A percentile compares a stretch with the other conserved stretches of the same genome.
phyloP scores from a whole-genome alignment of 2,888 invertebrate genomes.

The Athalia rosae region DNA sequence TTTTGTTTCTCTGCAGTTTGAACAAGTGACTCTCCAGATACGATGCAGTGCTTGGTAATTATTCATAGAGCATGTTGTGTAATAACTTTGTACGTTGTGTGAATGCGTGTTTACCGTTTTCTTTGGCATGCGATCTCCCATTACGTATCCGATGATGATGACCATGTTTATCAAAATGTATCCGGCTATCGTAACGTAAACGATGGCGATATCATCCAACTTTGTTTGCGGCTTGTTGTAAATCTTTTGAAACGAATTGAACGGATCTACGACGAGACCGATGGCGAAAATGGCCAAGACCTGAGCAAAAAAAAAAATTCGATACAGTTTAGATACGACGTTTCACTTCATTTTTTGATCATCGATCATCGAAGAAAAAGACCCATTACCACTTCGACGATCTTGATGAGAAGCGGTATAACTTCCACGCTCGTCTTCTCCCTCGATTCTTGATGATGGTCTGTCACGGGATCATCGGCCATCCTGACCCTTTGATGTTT shows the following conservation, averaged over 20 bases:
- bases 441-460: conserved; percentile 74
- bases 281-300: conserved; percentile 79
- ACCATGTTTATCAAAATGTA: conserved; percentile 81
- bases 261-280: conserved; percentile 80
- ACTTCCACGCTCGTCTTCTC: conserved; percentile 70
- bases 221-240: conserved; percentile 74
- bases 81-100: neutral
- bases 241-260: conserved; percentile 71
- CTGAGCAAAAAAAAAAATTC: conserved; percentile 70
- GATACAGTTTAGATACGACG: neutral
- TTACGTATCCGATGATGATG: conserved; percentile 77
- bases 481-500: conserved; percentile 76
- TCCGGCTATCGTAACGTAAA: conserved; percentile 81
- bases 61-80: neutral
- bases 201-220: conserved; percentile 79
- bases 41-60: neutral
- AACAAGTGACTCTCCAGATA: too few species aligned
- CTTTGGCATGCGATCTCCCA: conserved; percentile 80
- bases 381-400: conserved; percentile 78
- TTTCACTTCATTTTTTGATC: neutral
- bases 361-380: neutral
- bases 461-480: conserved; percentile 78
- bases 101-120: conserved; percentile 73
- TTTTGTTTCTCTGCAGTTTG: too few species aligned
- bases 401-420: conserved; percentile 78